Evolutionary conservation across 2,797 vertebrate genomes (phyloP), one percentile per base, ranked within the genome.

Genomic region (Arnoldichthys spilopterus): DNA sequence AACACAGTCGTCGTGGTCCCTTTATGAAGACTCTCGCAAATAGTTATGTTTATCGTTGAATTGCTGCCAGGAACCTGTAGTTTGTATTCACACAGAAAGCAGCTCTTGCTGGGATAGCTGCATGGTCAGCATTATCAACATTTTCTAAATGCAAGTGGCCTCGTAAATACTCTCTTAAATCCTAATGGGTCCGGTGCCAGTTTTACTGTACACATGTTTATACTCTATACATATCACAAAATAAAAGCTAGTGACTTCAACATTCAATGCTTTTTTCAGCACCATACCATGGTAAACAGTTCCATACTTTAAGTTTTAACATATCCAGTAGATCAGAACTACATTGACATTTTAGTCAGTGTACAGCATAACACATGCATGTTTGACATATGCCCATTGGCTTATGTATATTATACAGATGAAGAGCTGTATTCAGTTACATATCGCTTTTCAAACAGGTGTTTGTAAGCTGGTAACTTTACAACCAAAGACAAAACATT

Each of bases 41-140:
- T 72, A 30, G 15, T 49, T 22, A 28, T 67, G 61, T 53, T 61
- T 67, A 32, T 76, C 40, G 37, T 18, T 67, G 26, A 43, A 66
- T 64, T 62, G 47, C 58, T 67, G 53, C 18, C 43, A 13, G n/a
- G 13, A 45, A 30, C 56, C 76, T 78, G 24, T 54, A 66, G 58
- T 7, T 63, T 61, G 32, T 80, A 51, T 73, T 73, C 22, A 26
- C 7, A 49, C n/a, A 2, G n/a, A 74, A 74, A 62, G 26, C 56
- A 34, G 22, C 26, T 13, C 16, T 51, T 37, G 51, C 12, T 34
- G 15, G 2, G 22, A n/a, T 67, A 62, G 34, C 63, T 84, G 59
- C 76, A 37, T 72, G 47, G 51, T 81, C 69, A 72, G 74, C 69
- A 51, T 56, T 43, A 56, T 34, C 20, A 79, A n/a, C 30, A 62